Evolutionary conservation across 2,888 invertebrate species (phyloP), one percentile per base, ranked within the genome.

Genomic region (Dascillus cervinus): DNA sequence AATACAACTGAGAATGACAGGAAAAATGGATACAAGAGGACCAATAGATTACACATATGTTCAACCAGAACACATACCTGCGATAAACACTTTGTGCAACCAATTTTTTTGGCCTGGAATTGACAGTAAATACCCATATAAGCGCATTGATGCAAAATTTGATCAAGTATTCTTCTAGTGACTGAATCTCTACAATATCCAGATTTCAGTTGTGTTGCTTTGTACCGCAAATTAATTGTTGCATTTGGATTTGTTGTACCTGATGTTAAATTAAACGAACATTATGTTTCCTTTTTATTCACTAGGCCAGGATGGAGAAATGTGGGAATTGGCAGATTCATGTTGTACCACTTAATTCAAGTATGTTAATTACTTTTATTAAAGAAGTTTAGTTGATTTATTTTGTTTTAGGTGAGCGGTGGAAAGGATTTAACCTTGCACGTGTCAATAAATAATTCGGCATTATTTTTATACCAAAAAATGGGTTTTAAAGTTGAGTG

Each of bases 201-300:
- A 0, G 94, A 94, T 60, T 91, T 85, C 64, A 91, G 85, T 53
- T 89, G 90, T 58, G 86, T 94, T 25, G 91, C 82, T 19, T 60
- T 87, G 4, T 89, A 88, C 61, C 76, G 79, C 59, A 81, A 82
- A 53, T 66, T 94, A 37, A 79, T 91, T 25, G 70, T 94, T 12
- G 94, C 82, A n/a, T 92, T 90, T 67, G 91, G 88, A 0, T 83
- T 91, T 62, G 72, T 94, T 45, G 87, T 91, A 28, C 92, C 94
- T 0, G 82, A 87, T 57, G 82, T 80, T 6, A 74, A 76, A 3
- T 77, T 75, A 51, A 83, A 82, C 49, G 90, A 89, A 64, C 86
- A 88, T 0, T 94, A 94, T 62, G 78, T 94, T 46, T 89, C 91
- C 2, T 94, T 91, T 65, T 73, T 94, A 46, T 81, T 91, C 36